Percentiles rank a stretch among this genome's conserved stretches.
These are phyloP conservation scores for Blastobasis adustella DNA, from an alignment of 2,888 invertebrate species.

Conservation along the genomic window DNA sequence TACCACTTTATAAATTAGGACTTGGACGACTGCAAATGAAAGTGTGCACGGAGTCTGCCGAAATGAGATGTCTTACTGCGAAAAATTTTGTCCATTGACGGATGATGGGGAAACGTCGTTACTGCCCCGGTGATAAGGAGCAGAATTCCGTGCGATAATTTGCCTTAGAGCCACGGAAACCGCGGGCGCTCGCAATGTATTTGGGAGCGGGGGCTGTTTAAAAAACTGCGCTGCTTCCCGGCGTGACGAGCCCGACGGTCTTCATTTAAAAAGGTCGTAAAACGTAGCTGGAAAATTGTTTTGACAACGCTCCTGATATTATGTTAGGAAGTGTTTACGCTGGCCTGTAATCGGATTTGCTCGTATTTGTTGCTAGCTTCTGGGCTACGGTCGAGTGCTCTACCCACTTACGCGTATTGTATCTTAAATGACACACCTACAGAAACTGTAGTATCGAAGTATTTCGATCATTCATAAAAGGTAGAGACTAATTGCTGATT, in stretches of 20 bases:
- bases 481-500: too few species aligned
- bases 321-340: conserved; percentile 15
- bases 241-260: conserved; percentile 6
- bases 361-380: too few species aligned
- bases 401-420: too few species aligned
- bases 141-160: conserved; percentile 21
- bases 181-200: conserved; percentile 5
- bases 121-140: conserved; percentile 15
- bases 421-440: too few species aligned
- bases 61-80: conserved; percentile 6
- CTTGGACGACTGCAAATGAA: background rate
- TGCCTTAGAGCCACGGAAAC: background rate
- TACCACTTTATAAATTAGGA: background rate
- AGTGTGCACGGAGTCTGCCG: background rate
- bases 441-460: too few species aligned
- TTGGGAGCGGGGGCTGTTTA: background rate
- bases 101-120: conserved; percentile 2
- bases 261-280: conserved; percentile 53
- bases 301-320: conserved; percentile 45
- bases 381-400: too few species aligned
- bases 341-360: too few species aligned
- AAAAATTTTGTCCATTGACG: conserved; percentile 2
- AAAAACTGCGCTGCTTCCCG: too few species aligned
- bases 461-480: too few species aligned
- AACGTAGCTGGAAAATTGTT: conserved; percentile 43